Conservation (phyloP, 2,113 vertebrate genomes). For the Andinoacara biseriatus region DNA sequence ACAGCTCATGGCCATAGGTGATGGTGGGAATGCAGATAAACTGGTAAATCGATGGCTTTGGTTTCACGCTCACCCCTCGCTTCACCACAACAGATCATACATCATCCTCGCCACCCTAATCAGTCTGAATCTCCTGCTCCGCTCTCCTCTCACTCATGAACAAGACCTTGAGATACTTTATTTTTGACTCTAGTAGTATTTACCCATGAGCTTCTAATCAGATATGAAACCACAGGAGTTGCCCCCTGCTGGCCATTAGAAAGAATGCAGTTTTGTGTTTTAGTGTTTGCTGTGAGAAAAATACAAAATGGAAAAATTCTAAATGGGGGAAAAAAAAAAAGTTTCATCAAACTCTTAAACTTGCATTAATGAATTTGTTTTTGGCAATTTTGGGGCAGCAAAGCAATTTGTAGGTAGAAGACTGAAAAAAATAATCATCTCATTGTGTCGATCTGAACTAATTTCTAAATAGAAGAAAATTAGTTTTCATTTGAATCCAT, state of each 20-base stretch:
- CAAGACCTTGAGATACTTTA: not conserved
- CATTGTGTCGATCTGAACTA: not conserved
- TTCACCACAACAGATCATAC: not conserved
- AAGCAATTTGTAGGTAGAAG: not conserved
- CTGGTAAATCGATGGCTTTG: not conserved
- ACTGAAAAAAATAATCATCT: not conserved
- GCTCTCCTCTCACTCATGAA: not conserved
- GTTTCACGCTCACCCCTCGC: not conserved
- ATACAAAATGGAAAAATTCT: not conserved
- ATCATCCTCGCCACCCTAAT: not conserved
- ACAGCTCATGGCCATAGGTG: not conserved
- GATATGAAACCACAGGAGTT: not conserved
- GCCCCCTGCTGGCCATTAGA: not conserved
- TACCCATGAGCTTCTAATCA: not conserved
- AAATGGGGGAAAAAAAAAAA: not conserved
- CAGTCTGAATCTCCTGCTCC: not conserved
- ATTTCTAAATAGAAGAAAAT: slow-evolving; percentile 16
- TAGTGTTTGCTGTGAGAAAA: not conserved
- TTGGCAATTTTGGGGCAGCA: not conserved
- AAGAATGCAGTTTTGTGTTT: not conserved
- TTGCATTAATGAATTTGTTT: not conserved
- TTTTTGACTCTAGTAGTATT: not conserved
- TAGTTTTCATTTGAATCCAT: slow-evolving; percentile 8
- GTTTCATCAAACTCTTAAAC: not conserved
- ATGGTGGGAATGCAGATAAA: not conserved